phyloP scores from a whole-genome alignment of 2,888 invertebrate genomes.

The Drosophila subsilvestris region DNA sequence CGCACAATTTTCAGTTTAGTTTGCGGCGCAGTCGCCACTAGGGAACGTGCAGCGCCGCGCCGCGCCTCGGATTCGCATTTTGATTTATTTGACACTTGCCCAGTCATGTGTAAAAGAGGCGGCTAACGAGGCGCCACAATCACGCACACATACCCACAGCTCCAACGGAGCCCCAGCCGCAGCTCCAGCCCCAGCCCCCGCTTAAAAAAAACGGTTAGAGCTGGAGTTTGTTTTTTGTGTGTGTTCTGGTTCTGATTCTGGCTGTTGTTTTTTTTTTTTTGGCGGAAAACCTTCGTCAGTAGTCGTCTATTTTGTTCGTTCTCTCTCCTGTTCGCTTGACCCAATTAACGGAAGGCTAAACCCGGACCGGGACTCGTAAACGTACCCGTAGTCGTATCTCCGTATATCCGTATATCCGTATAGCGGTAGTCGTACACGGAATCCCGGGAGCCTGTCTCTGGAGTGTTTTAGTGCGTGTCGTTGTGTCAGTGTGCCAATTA shows the following conservation, averaged over 20 bases:
- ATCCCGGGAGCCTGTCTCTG: conserved; percentile 49
- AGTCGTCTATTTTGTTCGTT: conserved; percentile 57
- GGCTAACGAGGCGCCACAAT: conserved; percentile 70
- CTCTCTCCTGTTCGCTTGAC: conserved; percentile 60
- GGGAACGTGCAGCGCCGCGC: conserved; percentile 59
- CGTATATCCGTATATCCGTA: background rate
- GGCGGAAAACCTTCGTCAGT: conserved; percentile 66
- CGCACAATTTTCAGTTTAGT: conserved; percentile 78
- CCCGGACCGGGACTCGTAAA: conserved; percentile 37
- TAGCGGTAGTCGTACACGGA: conserved; percentile 18
- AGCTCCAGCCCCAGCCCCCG: too few relatives aligned
- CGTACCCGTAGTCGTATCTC: conserved; percentile 7
- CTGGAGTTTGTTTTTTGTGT: background rate
- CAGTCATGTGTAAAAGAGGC: conserved; percentile 80
- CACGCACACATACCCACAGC: background rate
- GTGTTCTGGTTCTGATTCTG: background rate
- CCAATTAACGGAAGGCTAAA: conserved; percentile 65
- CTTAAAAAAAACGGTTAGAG: conserved; percentile 38
- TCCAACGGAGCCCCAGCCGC: background rate
- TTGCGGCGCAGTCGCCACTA: conserved; percentile 78
- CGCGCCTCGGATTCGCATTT: conserved; percentile 44
- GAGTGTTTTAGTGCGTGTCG: conserved; percentile 57
- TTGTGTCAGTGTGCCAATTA: conserved; percentile 77
- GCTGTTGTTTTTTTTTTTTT: conserved; percentile 15
- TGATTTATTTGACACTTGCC: conserved; percentile 79